Evolutionary conservation across 2,888 invertebrate genomes (phyloP).

Genomic region (Pilophorus perplexus): DNA sequence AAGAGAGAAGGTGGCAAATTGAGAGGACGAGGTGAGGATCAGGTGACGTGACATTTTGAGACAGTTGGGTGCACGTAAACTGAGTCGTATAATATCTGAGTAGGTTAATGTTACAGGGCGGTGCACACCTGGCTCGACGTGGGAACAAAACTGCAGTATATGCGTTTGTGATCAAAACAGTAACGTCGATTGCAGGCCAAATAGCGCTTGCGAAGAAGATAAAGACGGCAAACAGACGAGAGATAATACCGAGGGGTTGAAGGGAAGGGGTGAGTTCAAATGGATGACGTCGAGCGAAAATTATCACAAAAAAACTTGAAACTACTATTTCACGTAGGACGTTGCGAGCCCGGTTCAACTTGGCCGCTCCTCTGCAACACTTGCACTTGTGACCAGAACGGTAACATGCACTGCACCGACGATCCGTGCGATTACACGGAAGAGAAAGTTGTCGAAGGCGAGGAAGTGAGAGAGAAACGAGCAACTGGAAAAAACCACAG

Average conservation of each 20-base stretch:
- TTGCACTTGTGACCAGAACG: constrained; percentile 14
- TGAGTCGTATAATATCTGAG: constrained; percentile 28
- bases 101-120: constrained; percentile 23
- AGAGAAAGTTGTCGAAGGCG: not conserved
- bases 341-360: constrained; percentile 22
- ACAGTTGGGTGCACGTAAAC: too few species aligned
- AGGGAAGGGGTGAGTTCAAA: constrained; percentile 25
- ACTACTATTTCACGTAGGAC: too few species aligned
- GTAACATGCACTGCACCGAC: constrained; percentile 5
- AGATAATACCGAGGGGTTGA: not conserved
- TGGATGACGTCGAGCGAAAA: not conserved
- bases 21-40: constrained; percentile 21
- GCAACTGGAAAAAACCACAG: not conserved
- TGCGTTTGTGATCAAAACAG: constrained; percentile 22
- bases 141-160: constrained; percentile 28
- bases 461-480: constrained; percentile 8
- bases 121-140: constrained; percentile 29
- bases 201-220: not conserved
- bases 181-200: constrained; percentile 14
- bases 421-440: not conserved
- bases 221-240: not conserved
- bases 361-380: constrained; percentile 8
- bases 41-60: not conserved
- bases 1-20: constrained; percentile 20
- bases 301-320: not conserved